Evolutionary conservation across 2,113 vertebrate species (phyloP).

Genomic region (Cryptomyrus ogoouensis): DNA sequence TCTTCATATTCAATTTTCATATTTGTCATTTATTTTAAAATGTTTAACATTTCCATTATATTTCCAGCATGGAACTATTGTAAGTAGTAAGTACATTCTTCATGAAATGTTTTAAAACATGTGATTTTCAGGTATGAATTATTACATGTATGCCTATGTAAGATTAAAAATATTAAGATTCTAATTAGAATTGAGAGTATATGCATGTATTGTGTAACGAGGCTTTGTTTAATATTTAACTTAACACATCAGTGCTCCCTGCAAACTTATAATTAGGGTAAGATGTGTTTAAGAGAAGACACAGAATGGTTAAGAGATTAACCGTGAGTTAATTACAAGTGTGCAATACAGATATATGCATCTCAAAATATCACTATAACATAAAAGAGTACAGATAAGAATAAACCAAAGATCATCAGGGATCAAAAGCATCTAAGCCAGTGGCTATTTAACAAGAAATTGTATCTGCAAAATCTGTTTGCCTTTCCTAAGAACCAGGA

Average conservation of each 20-base stretch:
- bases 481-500: not conserved
- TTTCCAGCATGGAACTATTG: not conserved
- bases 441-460: not conserved
- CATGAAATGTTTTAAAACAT: not conserved
- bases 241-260: conserved; percentile 53
- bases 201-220: conserved; percentile 61
- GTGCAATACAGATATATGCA: not conserved
- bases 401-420: not conserved
- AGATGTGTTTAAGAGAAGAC: conserved; percentile 50
- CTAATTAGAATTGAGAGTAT: conserved; percentile 54
- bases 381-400: not conserved
- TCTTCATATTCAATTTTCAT: not conserved
- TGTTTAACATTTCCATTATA: not conserved
- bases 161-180: not conserved
- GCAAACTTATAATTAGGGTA: conserved; percentile 54
- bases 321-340: not conserved
- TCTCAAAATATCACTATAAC: not conserved
- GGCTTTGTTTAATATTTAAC: conserved; percentile 48
- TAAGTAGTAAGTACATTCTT: not conserved
- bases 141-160: not conserved
- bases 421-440: not conserved
- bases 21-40: not conserved
- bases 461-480: not conserved
- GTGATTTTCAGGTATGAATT: not conserved
- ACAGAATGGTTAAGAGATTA: conserved; percentile 43